These are phyloP conservation scores for Drosophila persimilis DNA, from an alignment of 1,140 invertebrate genomes.

Conservation along the genomic window DNA sequence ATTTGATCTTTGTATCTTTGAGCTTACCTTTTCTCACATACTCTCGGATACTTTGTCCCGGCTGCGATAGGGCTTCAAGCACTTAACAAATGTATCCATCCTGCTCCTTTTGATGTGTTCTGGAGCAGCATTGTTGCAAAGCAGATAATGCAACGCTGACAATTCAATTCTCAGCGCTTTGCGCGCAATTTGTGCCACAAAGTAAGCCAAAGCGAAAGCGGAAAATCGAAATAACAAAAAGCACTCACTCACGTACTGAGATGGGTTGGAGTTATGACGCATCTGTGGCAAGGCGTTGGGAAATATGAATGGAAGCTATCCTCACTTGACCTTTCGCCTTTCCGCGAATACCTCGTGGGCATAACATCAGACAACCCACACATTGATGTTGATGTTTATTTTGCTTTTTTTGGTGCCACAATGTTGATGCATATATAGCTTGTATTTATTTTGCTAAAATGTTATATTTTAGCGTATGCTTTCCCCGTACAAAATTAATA, in stretches of 20 bases:
- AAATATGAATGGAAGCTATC: no score
- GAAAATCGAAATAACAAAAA: constrained; percentile 20
- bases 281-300: no score
- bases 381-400: no score
- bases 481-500: constrained; percentile 11
- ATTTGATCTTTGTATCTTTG: not conserved
- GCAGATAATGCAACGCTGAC: constrained; percentile 25
- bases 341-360: no score
- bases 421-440: not conserved
- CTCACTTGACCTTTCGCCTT: no score
- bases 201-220: constrained; percentile 34
- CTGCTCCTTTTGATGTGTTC: not conserved
- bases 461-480: not conserved
- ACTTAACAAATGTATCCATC: constrained; percentile 3
- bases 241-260: constrained; percentile 1
- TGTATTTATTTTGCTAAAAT: not conserved
- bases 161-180: constrained; percentile 40
- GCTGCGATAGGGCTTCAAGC: constrained; percentile 2
- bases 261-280: not conserved
- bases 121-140: constrained; percentile 26
- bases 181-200: constrained; percentile 72
- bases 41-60: constrained; percentile 18
- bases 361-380: no score
- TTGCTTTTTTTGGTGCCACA: no score
- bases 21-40: not conserved